Conservation (phyloP, 2,797 vertebrate genomes). For the Leptoclinus maculatus region DNA sequence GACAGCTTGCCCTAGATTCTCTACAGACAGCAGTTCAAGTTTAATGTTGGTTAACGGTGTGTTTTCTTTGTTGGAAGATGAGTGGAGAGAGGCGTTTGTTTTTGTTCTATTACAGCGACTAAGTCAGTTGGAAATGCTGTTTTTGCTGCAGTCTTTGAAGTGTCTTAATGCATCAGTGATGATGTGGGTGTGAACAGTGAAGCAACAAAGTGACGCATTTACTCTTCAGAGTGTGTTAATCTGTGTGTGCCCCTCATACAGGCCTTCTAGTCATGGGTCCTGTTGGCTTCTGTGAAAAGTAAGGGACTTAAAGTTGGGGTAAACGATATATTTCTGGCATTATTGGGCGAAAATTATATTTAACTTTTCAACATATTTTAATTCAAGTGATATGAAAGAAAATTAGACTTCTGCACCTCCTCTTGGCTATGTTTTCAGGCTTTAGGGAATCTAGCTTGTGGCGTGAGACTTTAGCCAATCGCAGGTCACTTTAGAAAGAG, state of each 20-base stretch:
- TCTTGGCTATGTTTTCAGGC: no score
- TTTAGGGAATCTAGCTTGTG: no score
- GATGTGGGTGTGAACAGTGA: not conserved
- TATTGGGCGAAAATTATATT: no score
- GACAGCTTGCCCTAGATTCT: not conserved
- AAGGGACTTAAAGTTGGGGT: not conserved
- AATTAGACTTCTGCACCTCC: no score
- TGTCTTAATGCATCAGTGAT: constrained; percentile 9
- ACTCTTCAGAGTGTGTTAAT: not conserved
- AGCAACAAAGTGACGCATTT: constrained; percentile 5
- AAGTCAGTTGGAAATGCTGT: constrained; percentile 7
- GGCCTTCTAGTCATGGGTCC: not conserved
- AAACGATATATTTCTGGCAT: no score
- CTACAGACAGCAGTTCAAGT: not conserved
- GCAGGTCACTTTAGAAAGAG: no score
- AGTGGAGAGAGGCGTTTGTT: not conserved
- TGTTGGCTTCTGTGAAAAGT: not conserved
- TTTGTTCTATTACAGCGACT: not conserved
- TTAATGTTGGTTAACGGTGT: not conserved
- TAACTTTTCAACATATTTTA: no score
- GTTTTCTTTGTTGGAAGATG: not conserved
- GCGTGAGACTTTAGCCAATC: no score
- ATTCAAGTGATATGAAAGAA: no score
- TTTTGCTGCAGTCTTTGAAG: constrained; percentile 7
- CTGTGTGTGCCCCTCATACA: not conserved